Percentiles rank a stretch among this genome's conserved stretches.
These are phyloP conservation scores for Cyprinella venusta DNA, from an alignment of 2,797 vertebrate species.

Conservation along the genomic window DNA sequence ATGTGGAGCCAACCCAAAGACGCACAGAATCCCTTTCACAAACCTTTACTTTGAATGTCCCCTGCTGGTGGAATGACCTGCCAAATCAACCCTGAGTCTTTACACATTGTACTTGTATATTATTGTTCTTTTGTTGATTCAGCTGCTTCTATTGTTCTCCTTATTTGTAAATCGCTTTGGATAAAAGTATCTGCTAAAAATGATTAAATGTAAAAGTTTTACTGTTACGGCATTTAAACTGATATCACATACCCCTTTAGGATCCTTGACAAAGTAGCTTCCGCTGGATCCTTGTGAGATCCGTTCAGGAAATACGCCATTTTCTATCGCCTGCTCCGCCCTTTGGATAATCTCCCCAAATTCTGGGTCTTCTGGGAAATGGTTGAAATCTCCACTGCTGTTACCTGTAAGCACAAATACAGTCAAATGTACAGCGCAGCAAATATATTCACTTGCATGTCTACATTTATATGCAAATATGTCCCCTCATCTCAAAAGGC, in stretches of 20 bases:
- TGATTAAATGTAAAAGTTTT: neutral
- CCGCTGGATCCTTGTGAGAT: constrained; percentile 98
- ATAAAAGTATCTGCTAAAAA: neutral
- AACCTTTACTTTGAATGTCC: neutral
- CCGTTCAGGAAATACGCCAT: constrained; percentile 89
- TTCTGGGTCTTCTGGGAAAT: constrained; percentile 89
- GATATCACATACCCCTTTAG: constrained; percentile 82
- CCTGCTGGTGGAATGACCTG: neutral
- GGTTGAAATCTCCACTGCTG: constrained; percentile 84
- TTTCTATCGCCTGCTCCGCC: constrained; percentile 92
- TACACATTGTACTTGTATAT: neutral
- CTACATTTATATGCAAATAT: constrained; percentile 28
- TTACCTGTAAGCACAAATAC: constrained; percentile 59
- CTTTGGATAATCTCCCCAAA: constrained; percentile 88
- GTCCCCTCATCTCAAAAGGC: constrained; percentile 4
- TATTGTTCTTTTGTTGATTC: neutral
- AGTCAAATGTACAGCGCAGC: neutral
- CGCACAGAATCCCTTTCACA: neutral
- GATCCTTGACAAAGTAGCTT: constrained; percentile 98
- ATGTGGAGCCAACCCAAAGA: neutral
- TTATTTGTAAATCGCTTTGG: neutral
- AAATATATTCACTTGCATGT: neutral
- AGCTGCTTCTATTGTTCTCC: neutral
- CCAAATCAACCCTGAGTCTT: neutral
- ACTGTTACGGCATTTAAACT: neutral